Evolutionary conservation across 2,888 invertebrate species (phyloP).

Genomic region (Sycophila texana): DNA sequence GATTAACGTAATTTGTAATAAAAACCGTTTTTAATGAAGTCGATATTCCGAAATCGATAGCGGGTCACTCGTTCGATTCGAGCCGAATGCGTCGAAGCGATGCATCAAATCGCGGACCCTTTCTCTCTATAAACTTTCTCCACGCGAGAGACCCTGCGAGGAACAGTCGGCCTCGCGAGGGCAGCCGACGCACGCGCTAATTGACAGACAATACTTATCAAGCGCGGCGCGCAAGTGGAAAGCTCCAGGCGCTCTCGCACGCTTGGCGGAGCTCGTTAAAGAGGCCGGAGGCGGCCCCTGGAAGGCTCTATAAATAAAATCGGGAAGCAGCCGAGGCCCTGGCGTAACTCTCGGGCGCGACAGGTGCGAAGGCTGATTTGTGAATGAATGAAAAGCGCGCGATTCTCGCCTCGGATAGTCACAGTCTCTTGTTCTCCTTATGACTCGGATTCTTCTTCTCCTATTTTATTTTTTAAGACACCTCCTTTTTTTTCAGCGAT

Average conservation of each 20-base stretch:
- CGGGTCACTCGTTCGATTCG: too few relatives aligned
- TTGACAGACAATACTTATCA: constrained; percentile 44
- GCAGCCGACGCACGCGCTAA: constrained; percentile 20
- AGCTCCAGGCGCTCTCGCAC: neutral
- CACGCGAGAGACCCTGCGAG: neutral
- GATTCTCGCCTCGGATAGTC: constrained; percentile 32
- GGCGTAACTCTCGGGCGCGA: neutral
- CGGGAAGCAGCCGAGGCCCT: neutral
- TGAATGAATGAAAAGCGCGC: constrained; percentile 41
- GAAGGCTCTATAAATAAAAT: constrained; percentile 41
- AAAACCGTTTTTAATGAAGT: too few relatives aligned
- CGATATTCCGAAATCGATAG: too few relatives aligned
- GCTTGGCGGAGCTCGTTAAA: neutral
- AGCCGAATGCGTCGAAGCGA: too few relatives aligned
- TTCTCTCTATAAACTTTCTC: constrained; percentile 5
- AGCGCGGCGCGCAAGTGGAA: neutral
- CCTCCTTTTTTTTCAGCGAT: neutral
- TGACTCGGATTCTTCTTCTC: neutral
- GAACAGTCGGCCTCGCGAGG: neutral
- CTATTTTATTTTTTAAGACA: neutral
- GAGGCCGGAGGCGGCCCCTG: neutral
- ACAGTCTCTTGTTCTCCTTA: constrained; percentile 32
- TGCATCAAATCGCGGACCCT: too few relatives aligned
- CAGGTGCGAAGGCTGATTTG: constrained; percentile 49
- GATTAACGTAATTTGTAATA: too few relatives aligned